Conservation (phyloP, 2,113 vertebrate genomes). For the Callionymus lyra region DNA sequence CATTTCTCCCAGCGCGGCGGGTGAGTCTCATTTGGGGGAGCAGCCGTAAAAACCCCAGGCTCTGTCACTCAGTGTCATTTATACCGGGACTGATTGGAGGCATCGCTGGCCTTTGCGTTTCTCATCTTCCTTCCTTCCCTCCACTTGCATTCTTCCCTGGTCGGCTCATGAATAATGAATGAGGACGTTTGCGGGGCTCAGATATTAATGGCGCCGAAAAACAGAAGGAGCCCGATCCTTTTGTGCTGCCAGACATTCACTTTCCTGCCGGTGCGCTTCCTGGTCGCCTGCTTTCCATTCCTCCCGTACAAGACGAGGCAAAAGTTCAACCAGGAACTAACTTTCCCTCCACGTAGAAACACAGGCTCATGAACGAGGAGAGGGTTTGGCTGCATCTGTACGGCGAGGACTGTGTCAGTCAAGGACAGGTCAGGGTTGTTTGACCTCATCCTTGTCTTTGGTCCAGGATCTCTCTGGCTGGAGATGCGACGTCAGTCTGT, state of each 20-base stretch:
- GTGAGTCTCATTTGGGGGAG: conserved; percentile 62
- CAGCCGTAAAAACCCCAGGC: conserved; percentile 76
- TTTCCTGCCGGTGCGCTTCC: conserved; percentile 13
- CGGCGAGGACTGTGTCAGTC: conserved; percentile 34
- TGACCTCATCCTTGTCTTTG: conserved; percentile 35
- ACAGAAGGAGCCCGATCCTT: conserved; percentile 70
- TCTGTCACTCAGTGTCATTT: conserved; percentile 97
- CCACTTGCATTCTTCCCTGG: conserved; percentile 65
- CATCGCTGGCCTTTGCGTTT: conserved; percentile 85
- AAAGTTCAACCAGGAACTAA: conserved; percentile 39
- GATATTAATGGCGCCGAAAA: conserved; percentile 88
- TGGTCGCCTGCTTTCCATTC: conserved; percentile 23
- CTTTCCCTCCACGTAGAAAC: neutral
- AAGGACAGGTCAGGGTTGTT: conserved; percentile 48
- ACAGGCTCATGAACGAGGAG: conserved; percentile 32
- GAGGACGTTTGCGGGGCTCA: conserved; percentile 77
- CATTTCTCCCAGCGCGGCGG: conserved; percentile 46
- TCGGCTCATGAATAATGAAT: conserved; percentile 96
- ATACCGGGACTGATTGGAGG: conserved; percentile 93
- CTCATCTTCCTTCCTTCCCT: conserved; percentile 49
- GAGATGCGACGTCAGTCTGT: conserved; percentile 36
- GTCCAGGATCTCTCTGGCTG: conserved; percentile 44
- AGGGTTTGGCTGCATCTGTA: conserved; percentile 21
- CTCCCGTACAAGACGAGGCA: conserved; percentile 21
- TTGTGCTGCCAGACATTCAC: conserved; percentile 60